Percentiles rank a stretch among this genome's conserved stretches.
These are phyloP conservation scores for Homarus americanus DNA, from an alignment of 1,140 invertebrate species.

Conservation along the genomic window DNA sequence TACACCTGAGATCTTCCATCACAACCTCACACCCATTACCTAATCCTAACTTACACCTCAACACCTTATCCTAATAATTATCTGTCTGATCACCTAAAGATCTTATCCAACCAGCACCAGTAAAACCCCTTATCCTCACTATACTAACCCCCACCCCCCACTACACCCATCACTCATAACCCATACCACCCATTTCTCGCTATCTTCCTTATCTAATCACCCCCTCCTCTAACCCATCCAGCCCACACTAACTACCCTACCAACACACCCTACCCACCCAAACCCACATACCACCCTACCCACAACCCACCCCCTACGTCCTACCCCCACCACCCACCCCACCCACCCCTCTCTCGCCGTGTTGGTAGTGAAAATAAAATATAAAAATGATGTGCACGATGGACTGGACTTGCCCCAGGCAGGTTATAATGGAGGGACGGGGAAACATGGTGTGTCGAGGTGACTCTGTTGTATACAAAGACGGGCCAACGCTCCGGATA, in stretches of 20 bases:
- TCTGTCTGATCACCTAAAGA: too few relatives aligned
- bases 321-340: neutral
- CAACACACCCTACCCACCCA: neutral
- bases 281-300: neutral
- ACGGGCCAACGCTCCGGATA: neutral
- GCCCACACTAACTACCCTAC: neutral
- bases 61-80: too few relatives aligned
- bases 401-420: slow-evolving; percentile 35
- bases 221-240: neutral
- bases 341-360: neutral
- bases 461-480: neutral
- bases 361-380: slow-evolving; percentile 27
- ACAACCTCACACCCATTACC: too few relatives aligned
- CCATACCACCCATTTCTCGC: too few relatives aligned
- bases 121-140: too few relatives aligned
- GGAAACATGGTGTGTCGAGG: neutral
- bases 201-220: neutral
- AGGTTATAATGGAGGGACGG: slow-evolving; percentile 35
- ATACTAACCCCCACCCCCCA: too few relatives aligned
- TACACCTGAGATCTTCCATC: too few relatives aligned
- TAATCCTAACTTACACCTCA: too few relatives aligned
- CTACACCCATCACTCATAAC: too few relatives aligned
- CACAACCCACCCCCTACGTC: neutral
- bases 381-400: slow-evolving; percentile 11
- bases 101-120: too few relatives aligned